Conservation (phyloP, 2,797 vertebrate species). For the Pterois miles region DNA sequence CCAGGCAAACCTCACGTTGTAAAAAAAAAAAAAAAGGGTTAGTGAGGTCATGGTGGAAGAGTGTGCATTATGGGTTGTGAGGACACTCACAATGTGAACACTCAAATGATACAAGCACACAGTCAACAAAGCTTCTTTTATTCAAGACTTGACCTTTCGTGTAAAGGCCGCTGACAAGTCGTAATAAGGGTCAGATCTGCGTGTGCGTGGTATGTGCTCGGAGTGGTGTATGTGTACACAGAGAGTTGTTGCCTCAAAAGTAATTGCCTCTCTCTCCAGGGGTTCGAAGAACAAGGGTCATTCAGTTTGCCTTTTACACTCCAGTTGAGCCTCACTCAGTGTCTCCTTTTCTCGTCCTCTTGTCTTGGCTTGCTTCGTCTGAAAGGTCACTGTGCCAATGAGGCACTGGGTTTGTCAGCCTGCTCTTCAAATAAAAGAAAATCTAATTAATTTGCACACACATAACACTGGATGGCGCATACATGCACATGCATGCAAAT, state of each 20-base stretch:
- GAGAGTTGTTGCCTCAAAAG: slow-evolving; percentile 30
- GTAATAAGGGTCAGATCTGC: slow-evolving; percentile 7
- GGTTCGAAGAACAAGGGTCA: slow-evolving; percentile 49
- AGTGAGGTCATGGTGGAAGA: not conserved
- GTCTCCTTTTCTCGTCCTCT: slow-evolving; percentile 28
- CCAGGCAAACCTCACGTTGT: not conserved
- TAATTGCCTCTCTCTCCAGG: slow-evolving; percentile 51
- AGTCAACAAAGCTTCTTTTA: slow-evolving; percentile 45
- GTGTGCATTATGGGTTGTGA: not conserved
- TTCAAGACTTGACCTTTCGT: slow-evolving; percentile 57
- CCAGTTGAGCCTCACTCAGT: slow-evolving; percentile 34
- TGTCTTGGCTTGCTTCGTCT: slow-evolving; percentile 25
- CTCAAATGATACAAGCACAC: slow-evolving; percentile 30
- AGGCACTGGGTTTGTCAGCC: slow-evolving; percentile 34
- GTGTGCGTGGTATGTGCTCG: not conserved
- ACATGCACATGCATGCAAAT: slow-evolving; percentile 2
- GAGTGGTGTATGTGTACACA: slow-evolving; percentile 21
- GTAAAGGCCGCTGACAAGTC: slow-evolving; percentile 30
- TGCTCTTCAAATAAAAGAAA: slow-evolving; percentile 41
- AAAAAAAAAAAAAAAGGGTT: slow-evolving; percentile 6
- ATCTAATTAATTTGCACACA: slow-evolving; percentile 58
- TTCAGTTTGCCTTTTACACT: slow-evolving; percentile 65
- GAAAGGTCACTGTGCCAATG: slow-evolving; percentile 59
- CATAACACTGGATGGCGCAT: not conserved
- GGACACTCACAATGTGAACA: not conserved